Conservation (phyloP, 2,888 invertebrate species). For the Drosophila paranaensis region DNA sequence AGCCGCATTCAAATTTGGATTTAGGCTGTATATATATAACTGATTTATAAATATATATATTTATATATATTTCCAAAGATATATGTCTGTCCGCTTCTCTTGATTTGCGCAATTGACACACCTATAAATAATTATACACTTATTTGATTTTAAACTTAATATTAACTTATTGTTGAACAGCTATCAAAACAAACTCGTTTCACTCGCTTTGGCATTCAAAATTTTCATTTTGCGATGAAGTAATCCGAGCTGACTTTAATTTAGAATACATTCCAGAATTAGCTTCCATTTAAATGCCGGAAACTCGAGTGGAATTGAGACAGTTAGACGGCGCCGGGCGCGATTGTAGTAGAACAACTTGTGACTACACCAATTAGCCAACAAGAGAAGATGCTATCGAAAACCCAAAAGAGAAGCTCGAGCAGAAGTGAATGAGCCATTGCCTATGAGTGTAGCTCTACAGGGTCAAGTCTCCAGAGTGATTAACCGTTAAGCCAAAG, state of each 20-base stretch:
- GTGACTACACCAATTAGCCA: slow-evolving; percentile 33
- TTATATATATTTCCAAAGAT: not conserved
- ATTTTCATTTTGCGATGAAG: slow-evolving; percentile 55
- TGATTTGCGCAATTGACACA: slow-evolving; percentile 13
- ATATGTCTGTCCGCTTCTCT: not conserved
- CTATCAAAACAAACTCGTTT: slow-evolving; percentile 55
- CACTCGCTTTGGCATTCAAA: slow-evolving; percentile 37
- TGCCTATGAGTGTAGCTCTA: slow-evolving; percentile 14
- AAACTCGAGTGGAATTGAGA: slow-evolving; percentile 52
- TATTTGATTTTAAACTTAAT: slow-evolving; percentile 25
- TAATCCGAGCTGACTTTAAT: slow-evolving; percentile 60
- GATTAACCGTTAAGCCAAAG: slow-evolving; percentile 46
- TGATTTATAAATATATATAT: not conserved
- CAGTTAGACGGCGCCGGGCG: slow-evolving; percentile 27
- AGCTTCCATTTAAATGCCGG: slow-evolving; percentile 66
- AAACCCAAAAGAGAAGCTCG: slow-evolving; percentile 16
- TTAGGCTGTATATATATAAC: not conserved
- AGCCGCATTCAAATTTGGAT: slow-evolving; percentile 6
- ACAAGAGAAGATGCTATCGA: slow-evolving; percentile 33
- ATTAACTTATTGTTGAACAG: slow-evolving; percentile 26
- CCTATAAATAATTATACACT: slow-evolving; percentile 22
- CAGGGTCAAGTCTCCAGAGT: slow-evolving; percentile 46
- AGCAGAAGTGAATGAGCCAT: slow-evolving; percentile 51
- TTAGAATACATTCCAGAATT: slow-evolving; percentile 37
- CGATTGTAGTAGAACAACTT: slow-evolving; percentile 49